Conservation (phyloP, 1,140 invertebrate genomes). For the Halyomorpha halys region DNA sequence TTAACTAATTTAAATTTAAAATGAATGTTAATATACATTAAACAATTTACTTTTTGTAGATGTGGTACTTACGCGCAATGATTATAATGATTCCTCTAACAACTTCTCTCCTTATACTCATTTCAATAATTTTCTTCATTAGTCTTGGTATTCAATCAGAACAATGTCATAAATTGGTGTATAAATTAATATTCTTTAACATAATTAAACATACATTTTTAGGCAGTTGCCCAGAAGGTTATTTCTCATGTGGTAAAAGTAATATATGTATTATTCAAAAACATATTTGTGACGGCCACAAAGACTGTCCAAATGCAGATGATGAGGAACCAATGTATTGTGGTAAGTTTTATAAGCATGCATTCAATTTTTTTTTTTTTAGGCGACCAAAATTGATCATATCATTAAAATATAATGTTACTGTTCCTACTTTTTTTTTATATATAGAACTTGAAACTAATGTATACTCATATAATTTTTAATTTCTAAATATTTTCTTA, state of each 20-base stretch:
- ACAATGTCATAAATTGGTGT: slow-evolving; percentile 13
- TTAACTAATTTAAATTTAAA: no score
- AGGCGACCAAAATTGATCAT: no score
- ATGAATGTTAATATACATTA: no score
- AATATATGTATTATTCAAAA: slow-evolving; percentile 55
- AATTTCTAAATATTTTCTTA: no score
- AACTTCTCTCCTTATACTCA: slow-evolving; percentile 17
- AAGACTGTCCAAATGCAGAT: slow-evolving; percentile 55
- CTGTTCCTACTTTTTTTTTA: no score
- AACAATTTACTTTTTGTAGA: background rate
- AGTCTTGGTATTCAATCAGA: slow-evolving; percentile 13
- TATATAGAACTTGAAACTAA: no score
- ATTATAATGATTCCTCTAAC: slow-evolving; percentile 18
- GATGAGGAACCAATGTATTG: slow-evolving; percentile 45
- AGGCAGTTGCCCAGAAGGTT: slow-evolving; percentile 47
- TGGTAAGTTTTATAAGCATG: slow-evolving; percentile 29
- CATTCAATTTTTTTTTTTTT: no score
- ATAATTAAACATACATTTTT: background rate
- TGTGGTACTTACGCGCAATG: slow-evolving; percentile 14
- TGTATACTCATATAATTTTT: no score
- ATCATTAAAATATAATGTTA: no score
- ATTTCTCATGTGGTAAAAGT: slow-evolving; percentile 56
- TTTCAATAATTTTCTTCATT: slow-evolving; percentile 14
- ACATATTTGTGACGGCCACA: slow-evolving; percentile 50
- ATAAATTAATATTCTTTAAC: background rate